Base-by-base conservation (phyloP, 2,888 invertebrate species). In the Tinea trinotella region DNA sequence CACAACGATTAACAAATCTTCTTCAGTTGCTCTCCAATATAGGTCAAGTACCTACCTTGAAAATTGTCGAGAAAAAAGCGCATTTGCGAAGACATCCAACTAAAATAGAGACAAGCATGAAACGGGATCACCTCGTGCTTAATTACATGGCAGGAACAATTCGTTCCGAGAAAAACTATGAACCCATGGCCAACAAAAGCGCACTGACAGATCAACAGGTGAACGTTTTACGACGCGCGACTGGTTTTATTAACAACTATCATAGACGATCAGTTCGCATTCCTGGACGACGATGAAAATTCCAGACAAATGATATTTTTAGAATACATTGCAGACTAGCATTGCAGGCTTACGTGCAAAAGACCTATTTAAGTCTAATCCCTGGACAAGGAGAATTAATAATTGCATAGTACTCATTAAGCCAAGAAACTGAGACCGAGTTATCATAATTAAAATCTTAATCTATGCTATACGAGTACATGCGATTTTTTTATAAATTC, bases 61-160 rank as follows among this genome's bases (percentile, higher is more conserved):
- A 66, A 58, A 62, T 58, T 59, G 60, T 62, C 62, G 65, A 64
- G 63, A 64, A 69, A 67, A 69, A 65, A 61, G 61, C 59, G 61
- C 63, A 63, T 70, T 67, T 65, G 61, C 65, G 64, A 62, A 61
- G 61, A 59, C 61, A 58, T 57, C 63, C 59, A 57, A 64, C 65
- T 58, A 68, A 69, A 74, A 72, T 71, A 74, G 64, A 66, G 62
- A 61, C 62, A 65, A 57, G 56, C 13, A 56, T 58, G 54, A 57
- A 59, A 57, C 55, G 58, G 64, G 56, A 69, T 66, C 67, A 69
- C 74, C 71, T 74, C 74, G 76, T 69, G 66, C 73, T 73, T 76
- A 74, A 75, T 75, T 70, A 71, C 71, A 50, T 59, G 63, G 59
- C 62, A 56, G 57, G 55, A 64, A 59, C 56, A 61, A 61, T 62